phyloP scores from a whole-genome alignment of 1,140 invertebrate species.

The Drosophila ercepeae region DNA sequence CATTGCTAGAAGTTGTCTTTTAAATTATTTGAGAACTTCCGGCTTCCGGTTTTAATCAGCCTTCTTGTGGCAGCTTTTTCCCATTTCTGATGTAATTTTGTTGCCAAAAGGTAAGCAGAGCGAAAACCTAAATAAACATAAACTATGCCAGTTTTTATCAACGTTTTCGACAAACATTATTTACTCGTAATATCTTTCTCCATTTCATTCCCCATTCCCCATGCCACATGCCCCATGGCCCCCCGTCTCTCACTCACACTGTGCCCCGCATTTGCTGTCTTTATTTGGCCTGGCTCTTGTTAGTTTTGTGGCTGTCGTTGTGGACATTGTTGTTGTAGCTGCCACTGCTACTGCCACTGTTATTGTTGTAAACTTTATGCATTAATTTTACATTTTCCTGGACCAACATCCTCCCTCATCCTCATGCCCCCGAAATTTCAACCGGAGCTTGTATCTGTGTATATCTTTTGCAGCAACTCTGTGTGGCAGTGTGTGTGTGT shows the following conservation, averaged over 20 bases:
- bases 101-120: slow-evolving; percentile 18
- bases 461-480: slow-evolving; percentile 19
- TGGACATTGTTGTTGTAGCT: slow-evolving; percentile 56
- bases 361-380: slow-evolving; percentile 77
- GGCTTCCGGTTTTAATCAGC: slow-evolving; percentile 26
- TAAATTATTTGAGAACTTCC: slow-evolving; percentile 63
- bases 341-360: slow-evolving; percentile 37
- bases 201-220: background rate
- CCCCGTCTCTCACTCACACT: slow-evolving; percentile 35
- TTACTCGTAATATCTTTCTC: slow-evolving; percentile 63
- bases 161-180: slow-evolving; percentile 56
- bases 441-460: slow-evolving; percentile 31
- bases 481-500: slow-evolving; percentile 25
- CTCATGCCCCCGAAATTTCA: background rate
- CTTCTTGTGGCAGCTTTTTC: background rate
- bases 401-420: slow-evolving; percentile 26
- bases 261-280: slow-evolving; percentile 31
- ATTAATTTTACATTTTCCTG: slow-evolving; percentile 79
- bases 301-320: slow-evolving; percentile 50
- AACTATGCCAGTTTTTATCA: slow-evolving; percentile 68
- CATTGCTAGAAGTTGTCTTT: slow-evolving; percentile 2
- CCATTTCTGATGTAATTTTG: slow-evolving; percentile 34
- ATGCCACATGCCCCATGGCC: slow-evolving; percentile 19
- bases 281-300: slow-evolving; percentile 30
- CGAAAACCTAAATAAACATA: slow-evolving; percentile 45